Conservation (phyloP, 2,888 invertebrate species). For the Anorthoa munda region DNA sequence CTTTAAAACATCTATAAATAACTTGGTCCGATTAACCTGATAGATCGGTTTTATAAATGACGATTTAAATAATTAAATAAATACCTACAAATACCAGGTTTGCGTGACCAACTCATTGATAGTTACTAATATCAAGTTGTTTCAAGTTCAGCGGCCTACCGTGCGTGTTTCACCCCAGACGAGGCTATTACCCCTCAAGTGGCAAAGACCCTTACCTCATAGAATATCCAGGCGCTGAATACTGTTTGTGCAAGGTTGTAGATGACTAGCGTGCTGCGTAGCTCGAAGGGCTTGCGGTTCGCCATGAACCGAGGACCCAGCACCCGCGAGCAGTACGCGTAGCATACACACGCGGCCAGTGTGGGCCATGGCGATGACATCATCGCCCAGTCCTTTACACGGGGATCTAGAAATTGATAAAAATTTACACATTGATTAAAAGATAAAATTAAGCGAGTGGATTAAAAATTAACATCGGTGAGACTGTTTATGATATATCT, state of each 20-base stretch:
- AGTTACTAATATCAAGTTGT: slow-evolving; percentile 33
- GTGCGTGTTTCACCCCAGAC: slow-evolving; percentile 44
- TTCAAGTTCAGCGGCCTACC: slow-evolving; percentile 53
- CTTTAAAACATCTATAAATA: neutral
- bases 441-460: neutral
- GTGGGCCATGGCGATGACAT: slow-evolving; percentile 97
- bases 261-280: slow-evolving; percentile 94
- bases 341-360: slow-evolving; percentile 94
- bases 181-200: slow-evolving; percentile 34
- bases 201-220: slow-evolving; percentile 92
- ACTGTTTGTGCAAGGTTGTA: slow-evolving; percentile 97
- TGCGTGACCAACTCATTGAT: slow-evolving; percentile 47
- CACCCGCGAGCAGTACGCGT: slow-evolving; percentile 95
- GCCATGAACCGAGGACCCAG: slow-evolving; percentile 97
- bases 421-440: slow-evolving; percentile 12
- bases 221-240: slow-evolving; percentile 97
- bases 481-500: neutral
- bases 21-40: neutral
- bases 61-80: slow-evolving; percentile 9
- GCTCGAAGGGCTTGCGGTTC: slow-evolving; percentile 96
- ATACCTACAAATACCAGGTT: slow-evolving; percentile 17
- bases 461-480: slow-evolving; percentile 1
- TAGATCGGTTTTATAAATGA: slow-evolving; percentile 3
- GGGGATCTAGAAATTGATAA: slow-evolving; percentile 93
- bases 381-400: slow-evolving; percentile 97